Evolutionary conservation across 2,888 invertebrate genomes (phyloP), one percentile per base, ranked within the genome.

Genomic region (Galerucella pusilla): DNA sequence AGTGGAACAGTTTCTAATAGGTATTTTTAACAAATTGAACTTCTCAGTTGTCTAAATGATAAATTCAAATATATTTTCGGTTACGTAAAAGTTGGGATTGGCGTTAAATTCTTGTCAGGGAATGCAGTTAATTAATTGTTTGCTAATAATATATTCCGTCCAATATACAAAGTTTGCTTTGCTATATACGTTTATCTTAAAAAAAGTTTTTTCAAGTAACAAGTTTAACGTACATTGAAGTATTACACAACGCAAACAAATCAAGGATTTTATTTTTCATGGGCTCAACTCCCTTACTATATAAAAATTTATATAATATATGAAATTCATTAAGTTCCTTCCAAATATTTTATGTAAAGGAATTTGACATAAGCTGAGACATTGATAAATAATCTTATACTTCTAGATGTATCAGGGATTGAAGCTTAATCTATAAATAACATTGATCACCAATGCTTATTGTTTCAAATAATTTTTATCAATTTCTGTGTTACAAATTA

Each of bases 81-180:
- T 46, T n/a, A 16, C 12, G 14, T 28, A 28, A 46, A 10, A 9
- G 46, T 11, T 46, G 11, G 1, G 11, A 46, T 11, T 46, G 11
- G 46, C 9, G 46, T 46, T 6, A 46, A 46, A 46, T 16, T n/a
- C 20, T 16, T 59, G 59, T 46, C 25, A 68, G 68, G 60, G 60
- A 25, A 60, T 46, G 20, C 60, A 20, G 68, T 68, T 60, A 68
- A 68, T 68, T 68, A 68, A 12, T 45, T 68, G 25, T 68, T 12
- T 60, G 60, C 60, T 11, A 60, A 59, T 59, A 42, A 52, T 46
- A 14, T 25, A 68, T 60, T 68, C 68, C 68, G 68, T 68, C 68
- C 68, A 60, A 42, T 63, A 9, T 63, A 63, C 63, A 63, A 42
- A 42, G 52, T 52, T 14, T n/a, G 5, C 14, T 14, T n/a, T 14